Evolutionary conservation across 2,888 invertebrate genomes (phyloP).

Genomic region (Mylabris sibirica): DNA sequence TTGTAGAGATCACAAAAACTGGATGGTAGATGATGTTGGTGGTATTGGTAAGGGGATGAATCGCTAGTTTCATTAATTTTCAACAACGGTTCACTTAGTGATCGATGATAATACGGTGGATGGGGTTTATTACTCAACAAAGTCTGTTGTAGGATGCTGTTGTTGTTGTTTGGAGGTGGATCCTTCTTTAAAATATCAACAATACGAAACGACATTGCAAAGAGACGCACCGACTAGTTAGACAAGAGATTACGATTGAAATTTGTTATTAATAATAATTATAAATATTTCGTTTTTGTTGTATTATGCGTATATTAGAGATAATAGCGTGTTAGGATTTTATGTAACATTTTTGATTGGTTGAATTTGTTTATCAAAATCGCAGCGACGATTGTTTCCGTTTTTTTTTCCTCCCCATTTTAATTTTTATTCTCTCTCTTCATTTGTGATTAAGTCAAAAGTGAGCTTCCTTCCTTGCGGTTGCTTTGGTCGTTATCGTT

Average conservation of each 20-base stretch:
- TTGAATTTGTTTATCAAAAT: conserved; percentile 38
- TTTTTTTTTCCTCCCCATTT: conserved; percentile 21
- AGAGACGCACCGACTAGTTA: too few species aligned
- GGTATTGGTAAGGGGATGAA: not conserved
- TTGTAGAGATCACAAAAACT: not conserved
- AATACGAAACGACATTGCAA: conserved; percentile 55
- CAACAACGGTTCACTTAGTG: conserved; percentile 22
- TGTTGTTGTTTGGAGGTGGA: conserved; percentile 14
- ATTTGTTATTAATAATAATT: conserved; percentile 4
- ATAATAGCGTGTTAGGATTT: conserved; percentile 46
- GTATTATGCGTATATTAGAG: conserved; percentile 33
- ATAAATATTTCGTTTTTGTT: conserved; percentile 12
- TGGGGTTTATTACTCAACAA: conserved; percentile 36
- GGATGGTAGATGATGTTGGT: not conserved
- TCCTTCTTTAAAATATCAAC: conserved; percentile 52
- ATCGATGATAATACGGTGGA: conserved; percentile 36
- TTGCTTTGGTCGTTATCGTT: conserved; percentile 17
- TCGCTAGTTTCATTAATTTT: not conserved
- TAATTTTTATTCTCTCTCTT: too few species aligned
- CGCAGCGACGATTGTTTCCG: conserved; percentile 49
- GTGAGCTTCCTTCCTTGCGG: conserved; percentile 39
- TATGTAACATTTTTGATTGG: conserved; percentile 46
- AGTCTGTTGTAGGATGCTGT: conserved; percentile 46
- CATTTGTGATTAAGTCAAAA: conserved; percentile 11
- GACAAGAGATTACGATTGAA: conserved; percentile 1